These are phyloP conservation scores for Drosophila prosaltans DNA, from an alignment of 1,140 invertebrate species.

Conservation along the genomic window DNA sequence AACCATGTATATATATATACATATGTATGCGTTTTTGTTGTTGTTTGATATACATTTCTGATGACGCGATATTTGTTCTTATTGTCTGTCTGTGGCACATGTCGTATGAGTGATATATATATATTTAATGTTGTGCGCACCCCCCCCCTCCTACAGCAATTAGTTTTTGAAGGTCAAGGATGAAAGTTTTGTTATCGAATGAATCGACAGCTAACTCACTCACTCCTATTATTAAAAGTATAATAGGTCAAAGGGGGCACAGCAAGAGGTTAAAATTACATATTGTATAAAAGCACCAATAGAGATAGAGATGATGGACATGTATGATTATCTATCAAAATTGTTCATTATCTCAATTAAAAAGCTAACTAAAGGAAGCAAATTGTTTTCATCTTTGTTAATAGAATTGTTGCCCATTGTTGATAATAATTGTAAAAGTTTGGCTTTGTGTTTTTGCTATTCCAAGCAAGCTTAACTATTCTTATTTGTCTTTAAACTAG, in stretches of 20 bases:
- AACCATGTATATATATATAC: neutral
- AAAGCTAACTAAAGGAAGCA: too few relatives aligned
- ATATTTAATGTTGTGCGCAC: neutral
- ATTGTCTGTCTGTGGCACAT: constrained; percentile 11
- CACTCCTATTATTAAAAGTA: neutral
- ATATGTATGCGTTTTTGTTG: constrained; percentile 1
- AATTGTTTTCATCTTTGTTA: too few relatives aligned
- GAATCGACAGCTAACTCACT: neutral
- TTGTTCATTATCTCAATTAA: neutral
- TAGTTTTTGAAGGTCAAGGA: constrained; percentile 37
- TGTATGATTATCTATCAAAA: neutral
- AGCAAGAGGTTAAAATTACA: neutral
- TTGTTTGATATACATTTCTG: neutral
- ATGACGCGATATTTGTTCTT: constrained; percentile 12
- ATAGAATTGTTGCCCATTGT: too few relatives aligned
- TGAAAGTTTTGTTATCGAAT: neutral
- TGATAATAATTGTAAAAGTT: too few relatives aligned
- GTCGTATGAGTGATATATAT: constrained; percentile 44
- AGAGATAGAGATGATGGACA: neutral
- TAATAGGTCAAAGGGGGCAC: neutral
- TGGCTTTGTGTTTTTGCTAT: too few relatives aligned
- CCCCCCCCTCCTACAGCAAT: constrained; percentile 3
- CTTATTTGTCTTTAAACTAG: neutral
- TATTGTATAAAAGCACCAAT: neutral
- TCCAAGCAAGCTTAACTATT: too few relatives aligned